These are phyloP conservation scores for Odontesthes bonariensis DNA, from an alignment of 2,113 vertebrate genomes.

Conservation along the genomic window DNA sequence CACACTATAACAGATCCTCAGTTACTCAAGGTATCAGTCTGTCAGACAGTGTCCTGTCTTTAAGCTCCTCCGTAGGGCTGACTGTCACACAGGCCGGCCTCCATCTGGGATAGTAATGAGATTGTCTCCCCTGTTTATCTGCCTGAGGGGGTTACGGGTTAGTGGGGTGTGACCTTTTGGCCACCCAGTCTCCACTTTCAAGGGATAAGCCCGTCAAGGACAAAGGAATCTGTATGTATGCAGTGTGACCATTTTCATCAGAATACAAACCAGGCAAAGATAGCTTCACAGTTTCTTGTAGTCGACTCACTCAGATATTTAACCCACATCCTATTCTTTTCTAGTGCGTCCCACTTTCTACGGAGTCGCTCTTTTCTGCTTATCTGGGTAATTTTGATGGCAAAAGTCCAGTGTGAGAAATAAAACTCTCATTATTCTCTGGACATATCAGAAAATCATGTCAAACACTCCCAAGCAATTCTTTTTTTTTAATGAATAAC, in stretches of 20 bases:
- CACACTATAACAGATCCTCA: constrained; percentile 24
- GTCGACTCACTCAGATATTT: constrained; percentile 7
- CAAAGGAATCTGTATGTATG: constrained; percentile 26
- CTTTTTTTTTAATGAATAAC: constrained; percentile 37
- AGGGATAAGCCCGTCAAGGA: constrained; percentile 47
- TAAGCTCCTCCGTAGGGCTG: constrained; percentile 59
- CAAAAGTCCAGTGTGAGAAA: too few species aligned
- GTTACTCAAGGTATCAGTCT: constrained; percentile 42
- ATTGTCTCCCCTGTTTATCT: constrained; percentile 77
- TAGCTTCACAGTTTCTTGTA: constrained; percentile 1
- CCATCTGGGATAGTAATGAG: constrained; percentile 77
- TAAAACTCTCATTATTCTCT: too few species aligned
- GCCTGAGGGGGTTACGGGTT: constrained; percentile 64
- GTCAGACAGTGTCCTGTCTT: constrained; percentile 57
- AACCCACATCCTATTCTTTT: constrained; percentile 21
- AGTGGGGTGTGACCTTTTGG: constrained; percentile 81
- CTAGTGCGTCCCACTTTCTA: background rate
- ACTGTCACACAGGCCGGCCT: constrained; percentile 61
- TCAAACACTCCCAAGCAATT: background rate
- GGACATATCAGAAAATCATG: too few species aligned
- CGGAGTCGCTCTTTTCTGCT: background rate
- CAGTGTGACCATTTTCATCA: constrained; percentile 4
- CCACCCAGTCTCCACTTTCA: constrained; percentile 57
- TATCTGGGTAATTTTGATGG: constrained; percentile 19
- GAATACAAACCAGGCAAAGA: constrained; percentile 4